phyloP scores from a whole-genome alignment of 2,888 invertebrate genomes.

The Sphaeridia pumilis region DNA sequence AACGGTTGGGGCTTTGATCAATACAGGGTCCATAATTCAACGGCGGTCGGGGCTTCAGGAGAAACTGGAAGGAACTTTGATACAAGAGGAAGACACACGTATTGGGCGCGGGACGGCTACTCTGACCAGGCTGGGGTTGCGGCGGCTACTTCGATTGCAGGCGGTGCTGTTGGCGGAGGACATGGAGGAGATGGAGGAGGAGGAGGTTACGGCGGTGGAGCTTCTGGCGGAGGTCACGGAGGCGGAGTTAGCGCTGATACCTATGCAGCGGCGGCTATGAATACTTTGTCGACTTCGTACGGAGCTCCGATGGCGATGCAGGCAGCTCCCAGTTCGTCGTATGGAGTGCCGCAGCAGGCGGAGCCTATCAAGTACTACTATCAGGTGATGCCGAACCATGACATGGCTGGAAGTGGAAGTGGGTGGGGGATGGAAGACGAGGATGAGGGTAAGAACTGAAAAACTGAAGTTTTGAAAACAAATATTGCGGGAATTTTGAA shows the following conservation, averaged over 20 bases:
- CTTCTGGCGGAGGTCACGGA: neutral
- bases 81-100: neutral
- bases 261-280: conserved; percentile 3
- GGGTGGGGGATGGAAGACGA: conserved; percentile 10
- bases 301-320: conserved; percentile 8
- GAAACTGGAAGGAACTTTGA: neutral
- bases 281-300: neutral
- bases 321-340: conserved; percentile 1
- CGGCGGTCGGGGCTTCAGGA: no score
- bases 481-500: neutral
- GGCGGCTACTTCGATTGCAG: neutral
- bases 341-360: conserved; percentile 7
- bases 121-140: conserved; percentile 8
- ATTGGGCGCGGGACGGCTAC: conserved; percentile 13
- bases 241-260: neutral
- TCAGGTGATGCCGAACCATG: conserved; percentile 6
- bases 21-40: neutral
- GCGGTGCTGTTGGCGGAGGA: neutral
- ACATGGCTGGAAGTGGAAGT: neutral
- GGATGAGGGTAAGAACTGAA: neutral
- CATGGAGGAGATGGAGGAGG: neutral
- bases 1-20: no score
- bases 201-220: neutral
- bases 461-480: no score
- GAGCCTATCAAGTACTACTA: conserved; percentile 13